Conservation (phyloP, 2,113 vertebrate genomes). For the Petromus typicus region DNA sequence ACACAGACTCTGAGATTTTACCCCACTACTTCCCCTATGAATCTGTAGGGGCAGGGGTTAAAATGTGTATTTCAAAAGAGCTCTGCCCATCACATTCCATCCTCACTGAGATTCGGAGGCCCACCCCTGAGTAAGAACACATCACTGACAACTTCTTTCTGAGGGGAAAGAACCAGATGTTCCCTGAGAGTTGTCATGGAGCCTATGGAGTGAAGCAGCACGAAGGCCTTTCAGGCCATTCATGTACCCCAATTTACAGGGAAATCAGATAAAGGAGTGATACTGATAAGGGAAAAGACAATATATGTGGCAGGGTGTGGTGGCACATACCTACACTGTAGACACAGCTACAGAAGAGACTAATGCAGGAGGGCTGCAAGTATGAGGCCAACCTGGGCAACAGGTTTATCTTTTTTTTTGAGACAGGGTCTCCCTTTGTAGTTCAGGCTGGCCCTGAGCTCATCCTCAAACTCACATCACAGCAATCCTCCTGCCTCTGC, state of each 20-base stretch:
- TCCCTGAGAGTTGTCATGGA: not conserved
- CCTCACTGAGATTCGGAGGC: not conserved
- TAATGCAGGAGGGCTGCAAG: not conserved
- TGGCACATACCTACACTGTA: not conserved
- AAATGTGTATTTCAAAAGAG: slow-evolving; percentile 32
- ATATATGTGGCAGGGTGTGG: not conserved
- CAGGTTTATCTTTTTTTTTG: not conserved
- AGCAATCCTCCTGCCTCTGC: no score
- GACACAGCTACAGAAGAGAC: not conserved
- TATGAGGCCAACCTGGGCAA: not conserved
- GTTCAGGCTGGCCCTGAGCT: no score
- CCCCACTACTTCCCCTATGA: slow-evolving; percentile 2
- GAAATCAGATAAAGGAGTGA: slow-evolving; percentile 25
- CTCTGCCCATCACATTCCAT: not conserved
- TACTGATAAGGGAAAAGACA: slow-evolving; percentile 25
- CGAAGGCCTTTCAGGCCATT: not conserved
- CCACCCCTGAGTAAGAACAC: not conserved
- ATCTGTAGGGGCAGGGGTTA: not conserved
- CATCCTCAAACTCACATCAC: no score
- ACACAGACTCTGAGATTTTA: not conserved
- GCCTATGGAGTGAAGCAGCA: not conserved
- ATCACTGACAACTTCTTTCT: slow-evolving; percentile 14
- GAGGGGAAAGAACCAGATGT: not conserved
- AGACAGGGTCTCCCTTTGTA: no score
- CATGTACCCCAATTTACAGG: not conserved